Conservation (phyloP, 2,113 vertebrate genomes). For the Amphilophus citrinellus region DNA sequence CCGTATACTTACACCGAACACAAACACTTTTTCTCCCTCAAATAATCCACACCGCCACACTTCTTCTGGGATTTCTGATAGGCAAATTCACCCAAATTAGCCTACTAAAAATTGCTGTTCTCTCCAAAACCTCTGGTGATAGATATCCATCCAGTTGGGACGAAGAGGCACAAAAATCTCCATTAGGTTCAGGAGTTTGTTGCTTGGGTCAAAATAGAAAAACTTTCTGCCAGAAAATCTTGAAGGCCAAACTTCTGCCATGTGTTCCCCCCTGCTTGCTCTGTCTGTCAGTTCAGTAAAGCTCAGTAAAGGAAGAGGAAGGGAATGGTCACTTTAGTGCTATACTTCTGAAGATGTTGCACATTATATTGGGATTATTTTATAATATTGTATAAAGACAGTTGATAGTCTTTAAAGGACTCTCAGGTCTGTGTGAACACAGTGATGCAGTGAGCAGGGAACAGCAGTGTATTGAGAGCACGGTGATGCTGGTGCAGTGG, state of each 20-base stretch:
- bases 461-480: constrained; percentile 48
- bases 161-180: background rate
- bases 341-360: background rate
- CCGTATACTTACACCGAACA: too few species aligned
- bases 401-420: background rate
- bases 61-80: background rate
- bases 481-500: constrained; percentile 14
- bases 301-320: background rate
- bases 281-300: background rate
- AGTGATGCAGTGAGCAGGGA: background rate
- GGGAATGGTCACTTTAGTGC: background rate
- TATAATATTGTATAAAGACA: background rate
- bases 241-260: background rate
- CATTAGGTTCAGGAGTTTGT: background rate
- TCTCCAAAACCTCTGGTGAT: accelerated
- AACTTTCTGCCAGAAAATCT: background rate
- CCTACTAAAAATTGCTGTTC: background rate
- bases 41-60: background rate
- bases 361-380: background rate
- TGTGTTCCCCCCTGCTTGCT: background rate
- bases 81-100: background rate
- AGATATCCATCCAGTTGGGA: background rate
- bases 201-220: background rate
- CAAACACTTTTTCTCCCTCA: too few species aligned
- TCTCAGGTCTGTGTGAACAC: background rate